Base-by-base conservation (phyloP, 2,797 vertebrate species). In the Pseudochirops corinnae region DNA sequence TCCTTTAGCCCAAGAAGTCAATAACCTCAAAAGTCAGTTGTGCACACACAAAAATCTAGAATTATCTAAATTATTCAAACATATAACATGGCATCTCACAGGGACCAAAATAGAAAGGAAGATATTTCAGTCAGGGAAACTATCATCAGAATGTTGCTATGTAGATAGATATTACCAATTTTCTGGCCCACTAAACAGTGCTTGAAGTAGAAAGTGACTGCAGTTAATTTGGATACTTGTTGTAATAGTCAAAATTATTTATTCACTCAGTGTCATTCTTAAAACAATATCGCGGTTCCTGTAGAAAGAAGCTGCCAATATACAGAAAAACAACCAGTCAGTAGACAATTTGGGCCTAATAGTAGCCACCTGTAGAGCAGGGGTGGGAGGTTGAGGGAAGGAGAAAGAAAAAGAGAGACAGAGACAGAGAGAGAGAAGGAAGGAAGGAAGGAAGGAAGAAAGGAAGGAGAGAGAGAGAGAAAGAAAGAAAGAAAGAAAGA, bases 31-130 rank as follows among this genome's bases (percentile, higher is more conserved):
- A 82, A 82, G n/a, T n/a, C 12, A 82, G 18, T 46, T 82, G 7
- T 50, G 39, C 74, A 26, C 11, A 56, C 21, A 90, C 0, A 92
- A 0, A 60, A 14, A 11, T 1, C 31, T 31, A 58, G 29, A 82
- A 95, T 56, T 87, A 57, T 74, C 55, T 91, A 13, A 26, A n/a
- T 94, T 87, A 50, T 93, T 96, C 56, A n/a, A 33, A 56, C 33
- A 93, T 50, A 91, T 10, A 60, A 58, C 21, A 96, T 3, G 1
- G 57, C 52, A 58, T 94, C 52, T 55, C 90, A 95, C 53, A 92
- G 93, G 58, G 90, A 11, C 90, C 28, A 92, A 82, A 95, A 93
- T 28, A 33, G 56, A 82, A 94, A 62, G 21, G 58, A 92, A 39
- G 21, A 12, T 39, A 55, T 94, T 93, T 96, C 39, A 56, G 16